Base-by-base conservation (phyloP, 2,888 invertebrate genomes). In the Liodrosophila aerea region DNA sequence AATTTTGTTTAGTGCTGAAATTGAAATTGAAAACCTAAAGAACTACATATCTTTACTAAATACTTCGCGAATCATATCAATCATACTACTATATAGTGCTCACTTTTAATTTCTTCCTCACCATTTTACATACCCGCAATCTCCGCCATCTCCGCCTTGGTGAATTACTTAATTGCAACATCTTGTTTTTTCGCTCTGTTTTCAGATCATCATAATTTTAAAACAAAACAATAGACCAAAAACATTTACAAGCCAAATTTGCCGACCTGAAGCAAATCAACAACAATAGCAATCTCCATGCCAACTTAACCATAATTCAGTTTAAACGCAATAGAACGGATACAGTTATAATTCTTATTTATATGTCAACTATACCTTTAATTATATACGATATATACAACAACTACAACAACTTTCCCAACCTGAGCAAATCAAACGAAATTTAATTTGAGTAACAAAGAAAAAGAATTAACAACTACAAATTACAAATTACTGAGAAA, bases 171-270 rank as follows among this genome's bases (percentile, higher is more conserved):
- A 15, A 29, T 29, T 27, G 1, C 7, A 29, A 13, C n/a, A 45
- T 8, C 22, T 37, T 27, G 13, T 54, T 37, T 1, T 33, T 43
- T 51, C 39, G 5, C 33, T 76, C 44, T 67, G 29, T 41, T 87
- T 81, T 29, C 86, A 87, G 88, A 71, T 87, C 88, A 88, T 87
- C 88, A 87, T 87, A 84, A 85, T 88, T 87, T 88, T 49, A 80
- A 51, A 34, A 72, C 76, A 86, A 81, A 73, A 77, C 88, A 88
- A 87, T 87, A 87, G 87, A 88, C 88, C 87, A 77, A 73, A 75
- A 69, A 76, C 60, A 64, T 87, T 87, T 86, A 74, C 40, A 62
- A 63, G 18, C 70, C 47, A 73, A 69, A 73, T 67, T 76, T 67
- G 58, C 58, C 37, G 59, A 67, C 50, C 40, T 37, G 53, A 61